Evolutionary conservation across 2,797 vertebrate genomes (phyloP).

Genomic region (Orestias chungarensis): DNA sequence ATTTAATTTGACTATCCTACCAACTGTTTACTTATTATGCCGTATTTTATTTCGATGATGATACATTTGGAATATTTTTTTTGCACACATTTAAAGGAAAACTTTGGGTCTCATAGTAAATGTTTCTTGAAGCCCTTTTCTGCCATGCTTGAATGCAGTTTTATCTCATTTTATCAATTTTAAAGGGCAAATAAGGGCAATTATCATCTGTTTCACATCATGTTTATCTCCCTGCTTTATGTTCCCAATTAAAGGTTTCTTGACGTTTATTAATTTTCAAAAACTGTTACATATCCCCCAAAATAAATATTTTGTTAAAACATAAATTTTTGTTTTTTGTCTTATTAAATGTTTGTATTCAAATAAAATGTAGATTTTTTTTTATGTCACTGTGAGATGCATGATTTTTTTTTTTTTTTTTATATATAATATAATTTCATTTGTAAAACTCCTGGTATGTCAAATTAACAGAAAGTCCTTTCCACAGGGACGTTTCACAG

Average conservation of each 20-base stretch:
- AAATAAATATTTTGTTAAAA: neutral
- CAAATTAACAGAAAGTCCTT: conserved; percentile 19
- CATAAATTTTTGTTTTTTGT: neutral
- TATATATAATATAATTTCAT: too few species aligned
- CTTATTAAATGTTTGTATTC: neutral
- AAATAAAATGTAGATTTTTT: neutral
- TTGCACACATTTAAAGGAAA: neutral
- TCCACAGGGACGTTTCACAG: conserved; percentile 29
- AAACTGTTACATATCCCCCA: neutral
- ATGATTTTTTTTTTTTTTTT: too few species aligned
- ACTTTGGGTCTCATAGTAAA: neutral
- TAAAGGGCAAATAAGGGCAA: neutral
- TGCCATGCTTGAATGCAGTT: neutral
- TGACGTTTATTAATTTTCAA: too few species aligned
- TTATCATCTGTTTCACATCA: neutral
- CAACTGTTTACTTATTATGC: neutral
- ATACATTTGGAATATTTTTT: neutral
- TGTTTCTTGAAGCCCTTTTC: neutral
- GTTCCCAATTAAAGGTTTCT: neutral
- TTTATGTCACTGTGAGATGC: conserved; percentile 3
- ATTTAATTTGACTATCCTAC: neutral
- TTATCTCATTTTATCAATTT: neutral
- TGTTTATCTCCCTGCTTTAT: neutral
- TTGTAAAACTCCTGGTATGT: conserved; percentile 9
- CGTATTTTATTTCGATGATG: neutral